Evolutionary conservation across 1,140 invertebrate genomes (phyloP).

Genomic region (Diabrotica undecimpunctata): DNA sequence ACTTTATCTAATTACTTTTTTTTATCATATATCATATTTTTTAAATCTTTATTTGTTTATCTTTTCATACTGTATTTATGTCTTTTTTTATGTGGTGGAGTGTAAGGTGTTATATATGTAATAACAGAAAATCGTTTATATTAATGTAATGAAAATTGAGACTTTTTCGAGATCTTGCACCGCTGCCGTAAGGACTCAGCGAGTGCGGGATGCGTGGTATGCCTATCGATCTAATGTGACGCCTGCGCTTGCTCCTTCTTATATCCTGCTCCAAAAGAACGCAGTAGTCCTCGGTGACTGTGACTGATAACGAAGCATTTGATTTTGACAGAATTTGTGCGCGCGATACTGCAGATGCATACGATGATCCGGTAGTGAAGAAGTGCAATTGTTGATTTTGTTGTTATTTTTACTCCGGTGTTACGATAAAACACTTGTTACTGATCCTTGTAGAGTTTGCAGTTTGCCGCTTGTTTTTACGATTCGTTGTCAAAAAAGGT

Average conservation of each 20-base stretch:
- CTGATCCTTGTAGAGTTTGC: not conserved
- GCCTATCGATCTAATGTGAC: not conserved
- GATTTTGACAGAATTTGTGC: not conserved
- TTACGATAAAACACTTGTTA: not conserved
- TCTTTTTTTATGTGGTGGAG: too few species aligned
- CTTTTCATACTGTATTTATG: too few species aligned
- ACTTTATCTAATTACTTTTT: too few species aligned
- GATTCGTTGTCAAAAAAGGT: not conserved
- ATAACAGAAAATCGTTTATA: too few species aligned
- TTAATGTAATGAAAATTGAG: too few species aligned
- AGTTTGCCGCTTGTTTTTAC: not conserved
- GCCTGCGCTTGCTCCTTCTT: not conserved
- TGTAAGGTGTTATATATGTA: too few species aligned
- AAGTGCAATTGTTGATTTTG: conserved; percentile 1
- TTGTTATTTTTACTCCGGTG: not conserved
- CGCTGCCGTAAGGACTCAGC: too few species aligned
- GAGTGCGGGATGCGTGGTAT: not conserved
- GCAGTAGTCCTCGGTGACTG: conserved; percentile 1
- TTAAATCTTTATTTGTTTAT: too few species aligned
- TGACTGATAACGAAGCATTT: not conserved
- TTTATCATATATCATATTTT: too few species aligned
- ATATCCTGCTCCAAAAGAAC: not conserved
- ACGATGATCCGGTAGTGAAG: conserved; percentile 1
- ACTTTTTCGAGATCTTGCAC: too few species aligned
- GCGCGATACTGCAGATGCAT: not conserved